A percentile compares a stretch with the other conserved stretches of the same genome.
These are phyloP conservation scores for Slavum lentiscoides DNA, from an alignment of 2,888 invertebrate genomes.

Conservation along the genomic window DNA sequence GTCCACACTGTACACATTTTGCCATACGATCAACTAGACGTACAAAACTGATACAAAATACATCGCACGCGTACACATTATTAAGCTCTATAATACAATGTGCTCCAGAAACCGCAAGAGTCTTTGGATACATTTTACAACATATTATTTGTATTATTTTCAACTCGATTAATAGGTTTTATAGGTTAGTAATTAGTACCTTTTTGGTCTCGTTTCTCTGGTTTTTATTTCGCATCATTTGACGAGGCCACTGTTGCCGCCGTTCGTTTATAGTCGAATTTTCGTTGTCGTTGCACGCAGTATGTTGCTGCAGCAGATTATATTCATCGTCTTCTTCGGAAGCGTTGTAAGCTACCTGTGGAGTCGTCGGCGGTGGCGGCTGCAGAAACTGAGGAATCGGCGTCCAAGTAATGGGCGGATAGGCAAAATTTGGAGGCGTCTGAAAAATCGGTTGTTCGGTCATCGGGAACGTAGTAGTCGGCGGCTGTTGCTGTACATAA, in stretches of 20 bases:
- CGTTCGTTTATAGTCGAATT: neutral
- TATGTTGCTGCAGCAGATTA: neutral
- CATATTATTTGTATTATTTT: neutral
- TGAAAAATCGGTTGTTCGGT: constrained; percentile 19
- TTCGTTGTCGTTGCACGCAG: neutral
- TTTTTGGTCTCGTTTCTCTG: constrained; percentile 6
- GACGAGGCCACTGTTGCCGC: neutral
- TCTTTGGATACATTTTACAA: too few species aligned
- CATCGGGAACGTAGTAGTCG: constrained; percentile 13
- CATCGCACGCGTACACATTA: too few species aligned
- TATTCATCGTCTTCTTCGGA: neutral
- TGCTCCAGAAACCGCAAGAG: too few species aligned
- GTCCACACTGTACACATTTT: too few species aligned
- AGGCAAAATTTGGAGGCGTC: constrained; percentile 18
- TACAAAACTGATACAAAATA: too few species aligned
- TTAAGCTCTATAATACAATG: too few species aligned
- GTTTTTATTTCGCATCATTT: neutral
- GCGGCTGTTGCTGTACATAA: neutral
- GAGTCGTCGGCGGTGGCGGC: neutral
- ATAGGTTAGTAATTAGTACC: neutral
- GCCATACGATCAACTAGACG: too few species aligned
- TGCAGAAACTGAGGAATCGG: constrained; percentile 3
- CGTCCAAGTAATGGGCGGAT: constrained; percentile 29
- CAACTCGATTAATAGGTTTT: neutral
- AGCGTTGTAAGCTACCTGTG: neutral